Conservation (phyloP, 2,888 invertebrate genomes). For the Venusia cambrica region DNA sequence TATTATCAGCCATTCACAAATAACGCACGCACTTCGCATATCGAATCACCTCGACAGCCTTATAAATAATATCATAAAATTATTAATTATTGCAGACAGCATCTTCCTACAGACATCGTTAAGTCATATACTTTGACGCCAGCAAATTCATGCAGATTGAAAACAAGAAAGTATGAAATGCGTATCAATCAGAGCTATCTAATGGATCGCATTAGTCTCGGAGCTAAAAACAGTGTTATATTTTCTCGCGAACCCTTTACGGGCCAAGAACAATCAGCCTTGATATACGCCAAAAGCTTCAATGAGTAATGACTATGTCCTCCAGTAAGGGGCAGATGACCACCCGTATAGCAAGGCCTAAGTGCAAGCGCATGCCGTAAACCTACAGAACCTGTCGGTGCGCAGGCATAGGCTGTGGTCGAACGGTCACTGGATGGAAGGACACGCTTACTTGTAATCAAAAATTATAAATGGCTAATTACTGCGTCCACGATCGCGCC, state of each 20-base stretch:
- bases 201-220: constrained; percentile 16
- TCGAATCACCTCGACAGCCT: constrained; percentile 31
- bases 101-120: constrained; percentile 38
- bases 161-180: constrained; percentile 28
- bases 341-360: constrained; percentile 48
- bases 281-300: constrained; percentile 34
- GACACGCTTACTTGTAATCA: constrained; percentile 61
- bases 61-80: constrained; percentile 39
- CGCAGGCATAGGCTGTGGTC: constrained; percentile 39
- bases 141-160: constrained; percentile 34
- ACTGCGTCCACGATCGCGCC: constrained; percentile 40
- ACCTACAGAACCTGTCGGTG: constrained; percentile 63
- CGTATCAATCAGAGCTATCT: constrained; percentile 12
- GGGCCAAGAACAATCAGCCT: constrained; percentile 11
- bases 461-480: constrained; percentile 69
- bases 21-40: constrained; percentile 29
- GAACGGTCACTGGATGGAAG: constrained; percentile 37
- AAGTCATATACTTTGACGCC: constrained; percentile 31
- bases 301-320: constrained; percentile 39
- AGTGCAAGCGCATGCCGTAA: constrained; percentile 39
- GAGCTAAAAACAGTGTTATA: constrained; percentile 7
- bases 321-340: constrained; percentile 50
- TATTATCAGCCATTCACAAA: constrained; percentile 38
- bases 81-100: constrained; percentile 36
- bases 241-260: constrained; percentile 9